Conservation (phyloP, 2,888 invertebrate species). For the Sminthurinus aureus region DNA sequence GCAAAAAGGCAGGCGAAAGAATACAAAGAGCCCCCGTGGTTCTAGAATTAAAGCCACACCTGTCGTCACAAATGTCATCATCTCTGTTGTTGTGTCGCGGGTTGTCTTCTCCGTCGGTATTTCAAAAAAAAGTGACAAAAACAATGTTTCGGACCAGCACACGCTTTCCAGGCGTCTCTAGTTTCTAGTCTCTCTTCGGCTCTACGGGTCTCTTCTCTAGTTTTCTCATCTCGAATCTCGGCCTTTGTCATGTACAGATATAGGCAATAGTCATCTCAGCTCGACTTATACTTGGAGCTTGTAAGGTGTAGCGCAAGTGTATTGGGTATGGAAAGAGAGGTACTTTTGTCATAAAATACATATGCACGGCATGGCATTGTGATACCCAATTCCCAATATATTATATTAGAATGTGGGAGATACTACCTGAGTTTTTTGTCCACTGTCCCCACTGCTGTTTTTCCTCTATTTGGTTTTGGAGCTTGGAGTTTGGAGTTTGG, state of each 20-base stretch:
- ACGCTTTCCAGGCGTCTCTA: slow-evolving; percentile 33
- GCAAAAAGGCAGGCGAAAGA: slow-evolving; percentile 21
- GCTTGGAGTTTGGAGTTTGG: too few species aligned
- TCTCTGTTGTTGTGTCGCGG: slow-evolving; percentile 34
- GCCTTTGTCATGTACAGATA: not conserved
- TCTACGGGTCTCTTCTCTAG: not conserved
- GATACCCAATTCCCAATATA: not conserved
- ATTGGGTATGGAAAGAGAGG: too few species aligned
- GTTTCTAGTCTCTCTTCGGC: too few species aligned
- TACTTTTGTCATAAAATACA: not conserved
- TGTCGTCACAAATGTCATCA: slow-evolving; percentile 44
- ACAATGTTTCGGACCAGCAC: slow-evolving; percentile 38
- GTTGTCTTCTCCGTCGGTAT: slow-evolving; percentile 25
- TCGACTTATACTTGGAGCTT: not conserved
- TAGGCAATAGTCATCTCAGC: not conserved
- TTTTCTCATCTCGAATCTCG: too few species aligned
- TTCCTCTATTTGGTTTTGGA: not conserved
- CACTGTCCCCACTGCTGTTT: slow-evolving; percentile 15
- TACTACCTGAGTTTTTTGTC: slow-evolving; percentile 11
- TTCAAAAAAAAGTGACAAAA: slow-evolving; percentile 41
- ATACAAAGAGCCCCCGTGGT: slow-evolving; percentile 37
- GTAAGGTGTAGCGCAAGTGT: too few species aligned
- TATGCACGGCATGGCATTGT: not conserved
- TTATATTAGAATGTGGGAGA: too few species aligned
- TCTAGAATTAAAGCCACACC: slow-evolving; percentile 40